Base-by-base conservation (phyloP, 2,113 vertebrate genomes). In the Melanocharis versteri region DNA sequence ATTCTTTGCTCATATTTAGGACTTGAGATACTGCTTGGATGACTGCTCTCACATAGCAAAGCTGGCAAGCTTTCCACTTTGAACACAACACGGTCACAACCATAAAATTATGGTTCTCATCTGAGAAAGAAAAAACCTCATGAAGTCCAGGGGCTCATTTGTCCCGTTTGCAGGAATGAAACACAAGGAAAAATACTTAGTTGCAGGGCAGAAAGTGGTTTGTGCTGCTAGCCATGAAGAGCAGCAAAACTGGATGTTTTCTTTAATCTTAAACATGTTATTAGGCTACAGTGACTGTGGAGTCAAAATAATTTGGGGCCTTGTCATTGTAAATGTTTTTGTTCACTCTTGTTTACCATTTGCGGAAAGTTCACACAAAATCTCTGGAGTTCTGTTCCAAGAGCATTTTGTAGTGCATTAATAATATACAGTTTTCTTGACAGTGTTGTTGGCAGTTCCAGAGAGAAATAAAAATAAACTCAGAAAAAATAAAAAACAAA, bases 391-490 rank as follows among this genome's bases (percentile, higher is more conserved):
- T 69, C 44, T 84, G 15, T 73, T 91, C 35, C 64, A 93, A 56
- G 33, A 73, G 30, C 30, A 65, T 91, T 88, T 87, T 86, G 30
- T 70, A 94, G 30, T n/a, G 13, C 50, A 61, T 61, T 73, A 83
- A 73, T 83, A 85, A 80, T 53, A 72, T 22, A 75, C 18, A 72
- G 16, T 23, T 69, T 88, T 88, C 66, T 76, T 73, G 53, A 83
- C n/a, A 77, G 37, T 58, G 35, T 45, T 93, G 19, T 50, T 90
- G 76, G 33, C 5, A 31, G 23, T 73, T 72, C 12, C 48, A 87
- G 42, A 89, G 73, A 83, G n/a, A 90, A 85, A 82, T 33, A 91
- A 87, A 87, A 90, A 77, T 66, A 58, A 92, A 73, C 42, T 81
- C 75, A 65, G n/a, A 73, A 78, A 13, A 96, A 93, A 58, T 19